Base-by-base conservation (phyloP, 2,113 vertebrate genomes). In the Nycticebus coucang region DNA sequence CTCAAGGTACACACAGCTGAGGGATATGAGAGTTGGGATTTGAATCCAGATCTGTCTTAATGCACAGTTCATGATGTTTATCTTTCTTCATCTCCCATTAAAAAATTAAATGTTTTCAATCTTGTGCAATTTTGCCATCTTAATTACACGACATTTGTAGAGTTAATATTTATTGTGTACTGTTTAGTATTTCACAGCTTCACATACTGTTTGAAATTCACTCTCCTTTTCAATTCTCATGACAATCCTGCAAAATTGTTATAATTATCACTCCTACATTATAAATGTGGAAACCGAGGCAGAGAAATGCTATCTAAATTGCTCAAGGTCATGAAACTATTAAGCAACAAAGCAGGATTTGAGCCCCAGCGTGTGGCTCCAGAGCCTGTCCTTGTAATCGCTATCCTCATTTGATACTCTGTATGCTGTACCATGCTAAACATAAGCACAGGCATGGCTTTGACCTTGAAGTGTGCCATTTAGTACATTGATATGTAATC, bases 391-490 rank as follows among this genome's bases (percentile, higher is more conserved):
- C 64, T 81, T 71, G 4, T 33, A 79, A 84, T 77, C 28, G 55
- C 33, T 75, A 0, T 72, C 35, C 35, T 92, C 9, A 50, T 15
- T 30, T 62, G 19, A 55, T 14, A 11, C 17, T 90, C 53, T 77
- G 35, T 45, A 3, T 69, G 59, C 55, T 75, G 71, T n/a, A 33
- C 77, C 5, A 6, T 72, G 85, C 87, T 75, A 87, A 89, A 75
- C 50, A 71, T 4, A 78, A 79, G 14, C 17, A 30, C 57, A 93
- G 33, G 45, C 30, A 71, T 94, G 60, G 68, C 91, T 96, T 72
- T 10, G 75, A 94, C 91, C 83, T 93, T 97, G 79, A 94, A 95
- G 68, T 57, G 77, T 85, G 62, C 50, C 28, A 15, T 41, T 90
- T 91, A 91, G 74, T 86, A 64, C 6, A 77, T 41, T 64, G 64